These are phyloP conservation scores for Euura lappo DNA, from an alignment of 1,140 invertebrate species.

Conservation along the genomic window DNA sequence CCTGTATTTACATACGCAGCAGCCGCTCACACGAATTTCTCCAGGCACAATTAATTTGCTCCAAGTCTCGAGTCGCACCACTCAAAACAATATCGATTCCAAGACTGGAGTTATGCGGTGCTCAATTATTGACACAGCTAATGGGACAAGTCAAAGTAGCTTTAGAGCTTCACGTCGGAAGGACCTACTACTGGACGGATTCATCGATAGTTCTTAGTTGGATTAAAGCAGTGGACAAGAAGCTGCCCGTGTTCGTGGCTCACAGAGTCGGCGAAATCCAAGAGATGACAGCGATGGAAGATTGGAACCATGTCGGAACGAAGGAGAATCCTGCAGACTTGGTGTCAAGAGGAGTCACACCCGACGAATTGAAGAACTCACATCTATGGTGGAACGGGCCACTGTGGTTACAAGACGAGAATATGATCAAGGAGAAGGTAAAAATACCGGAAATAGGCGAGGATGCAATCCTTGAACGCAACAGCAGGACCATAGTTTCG, in stretches of 20 bases:
- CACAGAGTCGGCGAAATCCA: slow-evolving; percentile 48
- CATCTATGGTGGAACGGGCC: slow-evolving; percentile 26
- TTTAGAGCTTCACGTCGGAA: no score
- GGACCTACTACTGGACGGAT: no score
- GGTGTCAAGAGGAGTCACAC: slow-evolving; percentile 31
- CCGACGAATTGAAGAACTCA: slow-evolving; percentile 13
- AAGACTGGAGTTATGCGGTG: slow-evolving; percentile 18
- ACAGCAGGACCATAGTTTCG: no score
- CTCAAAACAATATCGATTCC: slow-evolving; percentile 21
- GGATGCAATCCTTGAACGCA: no score
- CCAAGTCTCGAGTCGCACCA: slow-evolving; percentile 32
- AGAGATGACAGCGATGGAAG: slow-evolving; percentile 18
- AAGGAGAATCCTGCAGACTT: slow-evolving; percentile 41
- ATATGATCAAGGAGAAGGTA: background rate
- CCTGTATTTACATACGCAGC: slow-evolving; percentile 24
- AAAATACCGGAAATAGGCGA: no score
- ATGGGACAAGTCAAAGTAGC: no score
- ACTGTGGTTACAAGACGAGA: no score
- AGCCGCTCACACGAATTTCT: slow-evolving; percentile 10
- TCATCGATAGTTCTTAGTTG: slow-evolving; percentile 22
- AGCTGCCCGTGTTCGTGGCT: slow-evolving; percentile 37
- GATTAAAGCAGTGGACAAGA: slow-evolving; percentile 31
- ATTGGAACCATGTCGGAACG: background rate
- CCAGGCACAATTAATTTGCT: slow-evolving; percentile 13
- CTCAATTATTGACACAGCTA: slow-evolving; percentile 15